Conservation (phyloP, 2,113 vertebrate species). For the Notarius quadriscutis region DNA sequence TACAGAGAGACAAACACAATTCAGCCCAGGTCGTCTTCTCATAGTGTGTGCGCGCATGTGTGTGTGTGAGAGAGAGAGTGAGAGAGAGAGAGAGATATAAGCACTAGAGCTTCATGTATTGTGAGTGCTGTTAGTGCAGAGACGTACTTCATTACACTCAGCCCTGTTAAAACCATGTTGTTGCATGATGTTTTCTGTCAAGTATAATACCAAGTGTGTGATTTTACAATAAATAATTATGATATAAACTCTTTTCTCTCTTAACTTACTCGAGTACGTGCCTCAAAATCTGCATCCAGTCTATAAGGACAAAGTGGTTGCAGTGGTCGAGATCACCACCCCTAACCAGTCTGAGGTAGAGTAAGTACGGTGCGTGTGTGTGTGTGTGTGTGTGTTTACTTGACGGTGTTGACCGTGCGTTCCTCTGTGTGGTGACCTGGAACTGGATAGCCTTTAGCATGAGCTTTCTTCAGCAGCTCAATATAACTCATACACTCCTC, state of each 20-base stretch:
- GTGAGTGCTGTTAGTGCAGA: neutral
- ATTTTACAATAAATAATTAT: neutral
- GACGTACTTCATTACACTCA: neutral
- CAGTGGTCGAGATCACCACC: slow-evolving; percentile 94
- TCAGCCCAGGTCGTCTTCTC: neutral
- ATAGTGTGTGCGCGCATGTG: slow-evolving; percentile 26
- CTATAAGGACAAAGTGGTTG: slow-evolving; percentile 92
- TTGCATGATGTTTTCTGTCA: neutral
- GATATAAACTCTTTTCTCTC: neutral
- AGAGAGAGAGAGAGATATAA: no score
- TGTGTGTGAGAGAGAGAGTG: slow-evolving; percentile 45
- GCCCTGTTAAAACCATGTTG: neutral
- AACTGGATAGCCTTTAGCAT: slow-evolving; percentile 75
- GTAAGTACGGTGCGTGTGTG: slow-evolving; percentile 75
- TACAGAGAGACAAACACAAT: slow-evolving; percentile 55
- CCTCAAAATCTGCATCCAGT: slow-evolving; percentile 92
- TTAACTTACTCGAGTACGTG: slow-evolving; percentile 79
- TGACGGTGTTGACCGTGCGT: slow-evolving; percentile 82
- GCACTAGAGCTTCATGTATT: neutral
- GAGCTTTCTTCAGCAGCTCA: slow-evolving; percentile 78
- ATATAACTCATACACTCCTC: slow-evolving; percentile 82
- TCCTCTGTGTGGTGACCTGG: slow-evolving; percentile 83
- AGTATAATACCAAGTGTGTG: neutral
- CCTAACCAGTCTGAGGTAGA: slow-evolving; percentile 98
- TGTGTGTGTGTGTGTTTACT: slow-evolving; percentile 69